Conservation (phyloP, 2,113 vertebrate genomes). For the Peromyscus maniculatus region DNA sequence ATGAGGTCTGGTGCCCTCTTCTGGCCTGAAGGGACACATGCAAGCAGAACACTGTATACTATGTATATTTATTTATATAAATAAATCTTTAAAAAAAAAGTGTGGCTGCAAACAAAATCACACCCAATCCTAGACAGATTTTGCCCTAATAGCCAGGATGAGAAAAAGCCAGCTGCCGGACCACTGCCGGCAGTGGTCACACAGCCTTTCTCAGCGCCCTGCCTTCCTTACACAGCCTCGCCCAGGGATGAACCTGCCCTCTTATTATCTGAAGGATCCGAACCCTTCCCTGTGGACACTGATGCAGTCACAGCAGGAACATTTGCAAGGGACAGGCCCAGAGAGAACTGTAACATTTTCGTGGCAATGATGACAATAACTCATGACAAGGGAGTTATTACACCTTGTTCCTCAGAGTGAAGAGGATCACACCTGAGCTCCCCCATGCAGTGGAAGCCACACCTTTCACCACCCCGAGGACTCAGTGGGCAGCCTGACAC, state of each 20-base stretch:
- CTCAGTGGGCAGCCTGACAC: not conserved
- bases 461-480: not conserved
- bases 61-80: too few relatives aligned
- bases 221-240: not conserved
- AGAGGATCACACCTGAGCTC: not conserved
- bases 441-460: accelerated
- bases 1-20: too few relatives aligned
- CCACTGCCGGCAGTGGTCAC: not conserved
- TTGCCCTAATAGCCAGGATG: not conserved
- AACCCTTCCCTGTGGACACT: not conserved
- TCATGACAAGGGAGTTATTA: not conserved
- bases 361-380: accelerated
- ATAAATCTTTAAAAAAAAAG: too few relatives aligned
- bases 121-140: not conserved
- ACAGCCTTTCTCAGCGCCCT: not conserved
- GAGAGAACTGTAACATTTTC: not conserved
- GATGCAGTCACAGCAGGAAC: not conserved
- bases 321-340: not conserved
- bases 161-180: not conserved
- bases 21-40: too few relatives aligned
- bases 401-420: not conserved
- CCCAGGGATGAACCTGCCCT: not conserved
- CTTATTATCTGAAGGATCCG: accelerated
- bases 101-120: too few relatives aligned
- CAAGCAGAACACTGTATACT: too few relatives aligned